Evolutionary conservation across 1,140 invertebrate genomes (phyloP).

Genomic region (Trichoplusia ni): DNA sequence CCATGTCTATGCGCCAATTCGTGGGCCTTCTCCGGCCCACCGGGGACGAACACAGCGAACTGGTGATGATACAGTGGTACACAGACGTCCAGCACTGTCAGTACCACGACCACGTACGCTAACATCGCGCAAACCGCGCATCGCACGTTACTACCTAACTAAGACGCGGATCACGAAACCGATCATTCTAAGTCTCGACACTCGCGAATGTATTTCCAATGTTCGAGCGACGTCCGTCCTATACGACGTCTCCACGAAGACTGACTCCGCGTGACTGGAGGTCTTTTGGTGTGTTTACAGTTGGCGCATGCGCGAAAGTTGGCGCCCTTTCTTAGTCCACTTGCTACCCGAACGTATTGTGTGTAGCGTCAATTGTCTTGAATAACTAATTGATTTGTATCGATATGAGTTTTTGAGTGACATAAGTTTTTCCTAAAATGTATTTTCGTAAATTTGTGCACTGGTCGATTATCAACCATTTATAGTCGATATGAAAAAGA

Average conservation of each 20-base stretch:
- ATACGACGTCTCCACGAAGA: conserved; percentile 49
- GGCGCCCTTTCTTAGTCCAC: conserved; percentile 74
- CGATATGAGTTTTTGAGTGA: conserved; percentile 9
- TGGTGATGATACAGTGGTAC: conserved; percentile 83
- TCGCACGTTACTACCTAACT: conserved; percentile 58
- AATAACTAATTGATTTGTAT: conserved; percentile 65
- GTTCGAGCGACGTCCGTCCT: conserved; percentile 44
- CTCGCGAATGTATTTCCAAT: conserved; percentile 22
- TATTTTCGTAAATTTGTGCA: no score
- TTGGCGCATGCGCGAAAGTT: conserved; percentile 67
- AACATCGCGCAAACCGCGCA: conserved; percentile 68
- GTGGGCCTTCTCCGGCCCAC: conserved; percentile 80
- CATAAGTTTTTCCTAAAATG: not conserved
- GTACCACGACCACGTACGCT: conserved; percentile 61
- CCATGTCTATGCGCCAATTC: conserved; percentile 83
- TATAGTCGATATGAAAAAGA: no score
- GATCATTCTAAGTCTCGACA: conserved; percentile 30
- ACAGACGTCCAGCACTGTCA: conserved; percentile 72
- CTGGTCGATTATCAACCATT: no score
- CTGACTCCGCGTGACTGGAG: conserved; percentile 63
- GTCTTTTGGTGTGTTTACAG: conserved; percentile 42
- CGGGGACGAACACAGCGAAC: conserved; percentile 85
- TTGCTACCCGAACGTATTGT: conserved; percentile 65
- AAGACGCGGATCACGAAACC: conserved; percentile 13
- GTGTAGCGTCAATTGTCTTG: conserved; percentile 70